These are phyloP conservation scores for Drosophila gaucha DNA, from an alignment of 2,888 invertebrate species.

Conservation along the genomic window DNA sequence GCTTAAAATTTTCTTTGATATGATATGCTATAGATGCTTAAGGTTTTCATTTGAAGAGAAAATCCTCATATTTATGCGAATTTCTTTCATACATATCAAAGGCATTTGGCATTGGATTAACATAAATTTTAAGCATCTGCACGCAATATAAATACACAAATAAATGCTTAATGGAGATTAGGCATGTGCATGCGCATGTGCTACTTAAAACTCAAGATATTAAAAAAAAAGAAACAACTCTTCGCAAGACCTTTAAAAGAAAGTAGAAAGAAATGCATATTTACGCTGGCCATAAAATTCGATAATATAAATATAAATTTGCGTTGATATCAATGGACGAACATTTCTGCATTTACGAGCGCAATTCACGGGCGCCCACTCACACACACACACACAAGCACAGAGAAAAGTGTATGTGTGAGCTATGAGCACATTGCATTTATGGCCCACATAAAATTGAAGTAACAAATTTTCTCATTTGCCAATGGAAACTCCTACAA, in stretches of 20 bases:
- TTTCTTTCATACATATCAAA: constrained; percentile 11
- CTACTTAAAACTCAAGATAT: constrained; percentile 20
- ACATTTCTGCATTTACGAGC: constrained; percentile 22
- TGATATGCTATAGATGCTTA: too few species aligned
- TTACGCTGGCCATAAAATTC: constrained; percentile 48
- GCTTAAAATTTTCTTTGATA: too few species aligned
- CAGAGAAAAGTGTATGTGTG: neutral
- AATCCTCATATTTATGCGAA: too few species aligned
- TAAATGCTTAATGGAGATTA: constrained; percentile 30
- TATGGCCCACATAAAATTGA: constrained; percentile 34
- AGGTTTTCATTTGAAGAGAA: too few species aligned
- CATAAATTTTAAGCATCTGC: constrained; percentile 26
- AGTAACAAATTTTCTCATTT: neutral
- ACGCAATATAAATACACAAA: constrained; percentile 23
- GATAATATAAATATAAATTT: constrained; percentile 45
- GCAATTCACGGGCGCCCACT: neutral
- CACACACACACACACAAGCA: neutral
- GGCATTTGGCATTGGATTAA: constrained; percentile 17
- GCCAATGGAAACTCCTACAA: neutral
- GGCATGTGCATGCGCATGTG: constrained; percentile 9
- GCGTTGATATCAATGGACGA: constrained; percentile 13
- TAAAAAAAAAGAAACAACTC: neutral
- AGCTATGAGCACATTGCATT: constrained; percentile 20
- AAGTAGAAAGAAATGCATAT: constrained; percentile 13
- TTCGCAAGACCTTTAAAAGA: constrained; percentile 1